A percentile compares a stretch with the other conserved stretches of the same genome.
phyloP scores from a whole-genome alignment of 2,888 invertebrate species.

The Dermolepida albohirtum region DNA sequence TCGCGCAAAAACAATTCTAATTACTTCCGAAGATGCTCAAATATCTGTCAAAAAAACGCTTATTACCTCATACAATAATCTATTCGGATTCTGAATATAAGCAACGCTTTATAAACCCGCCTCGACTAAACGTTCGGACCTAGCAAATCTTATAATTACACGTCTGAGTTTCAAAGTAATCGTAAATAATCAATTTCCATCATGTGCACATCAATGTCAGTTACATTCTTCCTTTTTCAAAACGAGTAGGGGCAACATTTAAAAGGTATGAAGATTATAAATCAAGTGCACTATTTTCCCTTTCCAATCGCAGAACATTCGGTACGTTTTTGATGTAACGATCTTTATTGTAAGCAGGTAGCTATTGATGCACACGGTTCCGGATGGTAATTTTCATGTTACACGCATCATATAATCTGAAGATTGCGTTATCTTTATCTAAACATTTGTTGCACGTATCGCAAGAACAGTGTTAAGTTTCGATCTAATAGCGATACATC shows the following conservation, averaged over 20 bases:
- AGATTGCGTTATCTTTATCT: slow-evolving; percentile 25
- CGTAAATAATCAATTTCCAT: slow-evolving; percentile 35
- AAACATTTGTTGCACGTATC: slow-evolving; percentile 14
- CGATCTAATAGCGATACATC: slow-evolving; percentile 30
- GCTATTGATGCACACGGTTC: slow-evolving; percentile 17
- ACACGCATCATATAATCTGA: slow-evolving; percentile 49
- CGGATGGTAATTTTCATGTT: slow-evolving; percentile 49
- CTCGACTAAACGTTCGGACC: slow-evolving; percentile 17
- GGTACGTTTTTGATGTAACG: slow-evolving; percentile 29
- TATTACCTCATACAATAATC: slow-evolving; percentile 15
- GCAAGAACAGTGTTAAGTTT: slow-evolving; percentile 5
- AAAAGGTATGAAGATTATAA: slow-evolving; percentile 33
- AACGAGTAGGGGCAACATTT: slow-evolving; percentile 13
- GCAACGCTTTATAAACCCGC: slow-evolving; percentile 27
- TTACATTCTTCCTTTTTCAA: slow-evolving; percentile 1
- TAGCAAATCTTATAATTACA: slow-evolving; percentile 28
- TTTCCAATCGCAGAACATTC: slow-evolving; percentile 21
- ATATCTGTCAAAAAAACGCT: background rate
- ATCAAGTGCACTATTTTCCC: slow-evolving; percentile 38
- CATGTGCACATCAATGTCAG: slow-evolving; percentile 25
- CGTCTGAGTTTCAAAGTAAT: slow-evolving; percentile 38
- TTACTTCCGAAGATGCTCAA: background rate
- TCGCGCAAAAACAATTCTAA: no score
- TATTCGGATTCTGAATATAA: slow-evolving; percentile 3
- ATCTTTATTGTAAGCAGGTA: slow-evolving; percentile 14